Base-by-base conservation (phyloP, 2,797 vertebrate species). In the Bryconaethiops microstoma region DNA sequence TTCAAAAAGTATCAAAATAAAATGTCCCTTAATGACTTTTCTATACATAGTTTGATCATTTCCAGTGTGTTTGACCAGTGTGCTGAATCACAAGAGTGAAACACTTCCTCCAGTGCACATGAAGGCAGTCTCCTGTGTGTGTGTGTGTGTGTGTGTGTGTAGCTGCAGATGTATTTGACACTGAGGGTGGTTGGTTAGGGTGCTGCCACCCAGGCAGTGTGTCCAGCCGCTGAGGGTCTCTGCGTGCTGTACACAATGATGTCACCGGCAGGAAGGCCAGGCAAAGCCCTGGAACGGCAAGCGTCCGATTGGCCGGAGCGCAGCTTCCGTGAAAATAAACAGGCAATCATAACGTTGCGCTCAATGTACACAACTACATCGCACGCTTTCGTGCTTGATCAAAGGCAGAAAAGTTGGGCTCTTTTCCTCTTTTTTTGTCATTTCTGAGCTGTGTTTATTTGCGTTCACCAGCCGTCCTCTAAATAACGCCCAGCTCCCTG, bases 241-340 rank as follows among this genome's bases (percentile, higher is more conserved):
- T 91, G 90, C 82, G 87, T 57, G 91, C 92, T 87, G 88, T 93
- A 94, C 91, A 94, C 93, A 93, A 94, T 95, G 93, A 95, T 93
- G 95, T 95, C 95, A 95, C 92, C 90, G 91, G 93, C 93, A 95
- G 94, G 95, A 94, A 95, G 81, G 86, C 87, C 91, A 89, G 83
- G 94, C 90, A 25, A 29, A 62, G 59, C 23, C 13, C 35, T 65
- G 89, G 92, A 93, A 89, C 95, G 94, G 91, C 94, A 91, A 93
- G 94, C 93, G 52, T 74, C 59, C 64, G 93, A 95, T 94, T 91
- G 93, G 94, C 93, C 94, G 92, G 89, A 91, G 92, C 91, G 91
- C 92, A 92, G 92, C 92, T 82, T 94, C 94, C 93, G 92, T 93
- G 93, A 95, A 96, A 96, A 96, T 96, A 96, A 96, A 96, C 95